phyloP scores from a whole-genome alignment of 2,113 vertebrate species.

The Chaetura pelagica region DNA sequence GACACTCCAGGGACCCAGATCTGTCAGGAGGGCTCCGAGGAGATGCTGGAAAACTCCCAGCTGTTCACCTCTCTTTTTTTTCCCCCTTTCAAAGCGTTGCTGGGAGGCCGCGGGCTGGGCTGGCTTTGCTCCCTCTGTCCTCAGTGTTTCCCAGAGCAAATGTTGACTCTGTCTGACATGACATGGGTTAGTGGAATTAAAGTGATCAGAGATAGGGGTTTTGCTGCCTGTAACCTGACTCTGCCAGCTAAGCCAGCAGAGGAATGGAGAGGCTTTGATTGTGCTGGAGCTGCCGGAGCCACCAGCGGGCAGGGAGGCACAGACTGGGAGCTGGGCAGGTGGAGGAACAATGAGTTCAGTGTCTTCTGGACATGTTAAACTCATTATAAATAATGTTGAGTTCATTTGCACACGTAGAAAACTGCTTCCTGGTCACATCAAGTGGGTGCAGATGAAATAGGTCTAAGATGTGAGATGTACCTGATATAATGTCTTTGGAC shows the following conservation, averaged over 20 bases:
- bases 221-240: constrained; percentile 73
- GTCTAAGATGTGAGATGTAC: too few species aligned
- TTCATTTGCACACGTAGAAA: too few species aligned
- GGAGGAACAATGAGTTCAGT: too few species aligned
- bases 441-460: too few species aligned
- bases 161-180: constrained; percentile 70
- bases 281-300: neutral
- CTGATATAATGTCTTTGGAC: too few species aligned
- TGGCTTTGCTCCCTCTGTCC: constrained; percentile 10
- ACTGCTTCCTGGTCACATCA: too few species aligned
- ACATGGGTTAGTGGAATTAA: constrained; percentile 73
- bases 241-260: constrained; percentile 9
- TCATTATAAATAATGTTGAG: too few species aligned
- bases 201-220: constrained; percentile 72
- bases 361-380: too few species aligned
- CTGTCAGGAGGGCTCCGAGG: constrained; percentile 36
- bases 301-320: fast-evolving
- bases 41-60: constrained; percentile 64
- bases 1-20: constrained; percentile 54
- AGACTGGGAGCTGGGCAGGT: neutral
- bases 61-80: constrained; percentile 40
- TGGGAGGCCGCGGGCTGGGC: neutral
- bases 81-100: constrained; percentile 30
- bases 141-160: constrained; percentile 71
- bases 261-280: constrained; percentile 42